Percentiles rank a stretch among this genome's conserved stretches.
phyloP scores from a whole-genome alignment of 2,113 vertebrate species.

The Choloepus hoffmanni region DNA sequence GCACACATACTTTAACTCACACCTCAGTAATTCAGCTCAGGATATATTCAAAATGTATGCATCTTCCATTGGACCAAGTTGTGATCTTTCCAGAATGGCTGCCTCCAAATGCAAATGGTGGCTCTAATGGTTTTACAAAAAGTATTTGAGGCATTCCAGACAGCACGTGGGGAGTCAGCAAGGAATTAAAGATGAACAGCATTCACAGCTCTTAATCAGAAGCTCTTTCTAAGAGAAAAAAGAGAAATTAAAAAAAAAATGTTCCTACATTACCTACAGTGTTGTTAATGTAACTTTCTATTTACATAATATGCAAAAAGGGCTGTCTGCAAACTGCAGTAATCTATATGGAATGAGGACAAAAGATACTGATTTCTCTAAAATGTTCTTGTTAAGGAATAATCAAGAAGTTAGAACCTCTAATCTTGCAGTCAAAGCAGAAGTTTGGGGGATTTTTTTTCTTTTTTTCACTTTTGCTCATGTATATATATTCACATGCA shows the following conservation, averaged over 20 bases:
- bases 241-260: constrained; percentile 74
- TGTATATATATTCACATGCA: constrained; percentile 81
- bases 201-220: constrained; percentile 73
- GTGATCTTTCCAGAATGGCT: not conserved
- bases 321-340: constrained; percentile 81
- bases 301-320: constrained; percentile 83
- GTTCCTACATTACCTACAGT: constrained; percentile 75
- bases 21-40: not conserved
- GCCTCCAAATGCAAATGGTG: constrained; percentile 41
- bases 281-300: constrained; percentile 82
- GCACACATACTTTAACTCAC: not conserved
- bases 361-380: constrained; percentile 85
- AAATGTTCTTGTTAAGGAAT: constrained; percentile 83
- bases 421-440: constrained; percentile 83
- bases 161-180: constrained; percentile 76
- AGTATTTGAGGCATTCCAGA: constrained; percentile 67
- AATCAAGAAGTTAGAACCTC: constrained; percentile 83
- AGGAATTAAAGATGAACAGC: constrained; percentile 77
- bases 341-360: constrained; percentile 83
- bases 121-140: constrained; percentile 59
- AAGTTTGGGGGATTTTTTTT: constrained; percentile 75
- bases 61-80: not conserved
- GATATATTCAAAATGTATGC: not conserved
- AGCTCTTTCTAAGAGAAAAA: constrained; percentile 79
- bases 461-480: constrained; percentile 76